Conservation (phyloP, 2,797 vertebrate species). For the Morelia viridis region DNA sequence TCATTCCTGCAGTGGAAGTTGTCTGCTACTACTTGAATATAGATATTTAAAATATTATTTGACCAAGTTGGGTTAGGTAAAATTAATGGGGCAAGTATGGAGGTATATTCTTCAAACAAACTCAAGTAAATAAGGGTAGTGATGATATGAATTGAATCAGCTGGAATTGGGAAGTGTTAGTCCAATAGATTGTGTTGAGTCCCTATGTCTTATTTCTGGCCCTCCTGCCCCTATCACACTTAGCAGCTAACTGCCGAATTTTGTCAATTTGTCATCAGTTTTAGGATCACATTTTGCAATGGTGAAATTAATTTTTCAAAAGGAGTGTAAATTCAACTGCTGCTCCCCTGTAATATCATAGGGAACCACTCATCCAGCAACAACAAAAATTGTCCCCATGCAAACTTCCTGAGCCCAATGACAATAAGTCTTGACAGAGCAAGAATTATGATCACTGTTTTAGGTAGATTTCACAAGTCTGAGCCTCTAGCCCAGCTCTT, state of each 20-base stretch:
- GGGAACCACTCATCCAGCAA: not conserved
- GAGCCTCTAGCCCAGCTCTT: not conserved
- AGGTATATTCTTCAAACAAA: not conserved
- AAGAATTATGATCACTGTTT: not conserved
- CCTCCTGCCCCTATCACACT: not conserved
- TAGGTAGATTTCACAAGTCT: not conserved
- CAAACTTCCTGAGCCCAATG: not conserved
- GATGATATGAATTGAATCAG: not conserved
- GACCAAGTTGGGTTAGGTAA: not conserved
- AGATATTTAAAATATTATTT: not conserved
- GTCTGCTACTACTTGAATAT: not conserved
- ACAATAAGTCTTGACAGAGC: not conserved
- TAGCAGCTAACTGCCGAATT: not conserved
- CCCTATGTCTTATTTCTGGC: not conserved
- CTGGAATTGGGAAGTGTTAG: not conserved
- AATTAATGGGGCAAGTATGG: not conserved
- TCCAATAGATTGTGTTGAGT: not conserved
- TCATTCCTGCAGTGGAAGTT: not conserved
- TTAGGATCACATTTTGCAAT: not conserved
- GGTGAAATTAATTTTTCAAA: not conserved
- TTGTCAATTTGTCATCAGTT: not conserved
- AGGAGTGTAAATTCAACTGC: not conserved
- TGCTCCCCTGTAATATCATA: not conserved
- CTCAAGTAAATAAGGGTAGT: not conserved
- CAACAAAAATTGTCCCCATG: not conserved